Conservation (phyloP, 2,113 vertebrate species). For the Pterocles orientalis region DNA sequence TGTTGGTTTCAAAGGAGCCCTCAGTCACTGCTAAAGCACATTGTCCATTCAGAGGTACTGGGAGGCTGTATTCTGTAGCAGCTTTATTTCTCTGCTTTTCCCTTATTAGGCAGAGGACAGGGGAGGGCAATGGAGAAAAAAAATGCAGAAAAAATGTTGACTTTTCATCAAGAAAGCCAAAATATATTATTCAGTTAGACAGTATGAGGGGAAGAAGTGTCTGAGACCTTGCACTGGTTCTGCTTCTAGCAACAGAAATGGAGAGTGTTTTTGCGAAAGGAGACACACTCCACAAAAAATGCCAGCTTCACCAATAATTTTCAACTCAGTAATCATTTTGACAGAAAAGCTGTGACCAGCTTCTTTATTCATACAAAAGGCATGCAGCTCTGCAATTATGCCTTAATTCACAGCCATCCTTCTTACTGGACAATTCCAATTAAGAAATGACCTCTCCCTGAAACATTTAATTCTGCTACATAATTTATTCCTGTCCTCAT, state of each 20-base stretch:
- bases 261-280: neutral
- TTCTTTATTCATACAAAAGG: conserved; percentile 13
- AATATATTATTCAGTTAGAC: neutral
- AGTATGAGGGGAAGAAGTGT: neutral
- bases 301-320: neutral
- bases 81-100: neutral
- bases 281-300: neutral
- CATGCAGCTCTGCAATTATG: neutral
- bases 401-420: conserved; percentile 15
- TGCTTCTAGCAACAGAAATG: neutral
- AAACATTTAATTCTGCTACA: neutral
- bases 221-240: neutral
- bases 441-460: conserved; percentile 29
- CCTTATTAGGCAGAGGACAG: neutral
- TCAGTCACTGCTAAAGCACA: conserved; percentile 30
- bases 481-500: neutral
- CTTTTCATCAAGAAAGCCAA: neutral
- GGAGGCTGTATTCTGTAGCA: neutral
- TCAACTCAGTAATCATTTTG: neutral
- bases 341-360: neutral
- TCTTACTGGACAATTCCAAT: conserved; percentile 35
- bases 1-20: conserved; percentile 42
- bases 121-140: neutral
- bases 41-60: conserved; percentile 27
- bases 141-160: neutral